These are phyloP conservation scores for Itoplectis maculator DNA, from an alignment of 2,888 invertebrate species.

Conservation along the genomic window DNA sequence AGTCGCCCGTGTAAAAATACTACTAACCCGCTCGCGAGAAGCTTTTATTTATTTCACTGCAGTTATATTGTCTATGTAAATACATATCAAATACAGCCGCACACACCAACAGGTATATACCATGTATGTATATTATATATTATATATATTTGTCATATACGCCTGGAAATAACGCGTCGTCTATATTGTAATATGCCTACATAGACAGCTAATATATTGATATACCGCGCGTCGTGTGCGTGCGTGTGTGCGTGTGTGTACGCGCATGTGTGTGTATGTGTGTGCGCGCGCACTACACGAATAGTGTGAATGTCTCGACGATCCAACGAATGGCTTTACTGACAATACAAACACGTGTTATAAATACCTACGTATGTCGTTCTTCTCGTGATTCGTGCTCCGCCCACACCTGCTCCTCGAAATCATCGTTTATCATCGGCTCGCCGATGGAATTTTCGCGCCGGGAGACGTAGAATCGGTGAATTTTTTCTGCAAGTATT, in stretches of 20 bases:
- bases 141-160: constrained; percentile 9
- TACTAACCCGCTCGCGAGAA: constrained; percentile 18
- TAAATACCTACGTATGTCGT: constrained; percentile 24
- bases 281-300: constrained; percentile 14
- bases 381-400: constrained; percentile 19
- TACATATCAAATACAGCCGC: constrained; percentile 3
- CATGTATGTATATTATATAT: neutral
- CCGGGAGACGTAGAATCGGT: neutral
- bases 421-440: constrained; percentile 7
- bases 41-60: constrained; percentile 44
- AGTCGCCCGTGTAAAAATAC: constrained; percentile 39
- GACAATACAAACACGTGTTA: constrained; percentile 42
- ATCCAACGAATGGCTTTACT: constrained; percentile 29
- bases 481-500: neutral
- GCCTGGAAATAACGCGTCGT: neutral
- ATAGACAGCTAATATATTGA: constrained; percentile 23
- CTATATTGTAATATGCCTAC: constrained; percentile 26
- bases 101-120: neutral
- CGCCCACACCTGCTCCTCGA: constrained; percentile 4
- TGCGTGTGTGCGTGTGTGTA: too few relatives aligned
- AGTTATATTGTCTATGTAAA: constrained; percentile 32
- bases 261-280: neutral
- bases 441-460: constrained; percentile 1
- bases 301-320: constrained; percentile 9
- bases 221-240: too few relatives aligned